phyloP scores from a whole-genome alignment of 2,797 vertebrate genomes.

The Vipera ursinii region DNA sequence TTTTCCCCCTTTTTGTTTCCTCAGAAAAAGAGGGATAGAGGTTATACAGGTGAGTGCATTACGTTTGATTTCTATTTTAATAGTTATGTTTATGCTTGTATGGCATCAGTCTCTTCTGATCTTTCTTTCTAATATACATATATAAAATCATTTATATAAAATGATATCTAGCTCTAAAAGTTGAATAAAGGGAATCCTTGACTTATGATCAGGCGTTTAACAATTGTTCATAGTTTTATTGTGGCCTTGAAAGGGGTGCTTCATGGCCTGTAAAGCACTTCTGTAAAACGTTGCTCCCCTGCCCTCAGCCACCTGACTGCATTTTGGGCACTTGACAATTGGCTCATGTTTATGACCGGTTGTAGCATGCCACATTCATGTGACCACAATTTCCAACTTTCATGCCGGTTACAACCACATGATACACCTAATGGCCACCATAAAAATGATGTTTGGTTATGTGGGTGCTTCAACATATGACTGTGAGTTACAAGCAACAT shows the following conservation, averaged over 20 bases:
- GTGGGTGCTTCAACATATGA: too few species aligned
- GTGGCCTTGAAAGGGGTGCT: not conserved
- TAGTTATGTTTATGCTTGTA: not conserved
- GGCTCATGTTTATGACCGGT: not conserved
- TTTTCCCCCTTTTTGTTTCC: slow-evolving; percentile 56
- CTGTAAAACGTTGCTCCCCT: not conserved
- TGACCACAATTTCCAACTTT: not conserved
- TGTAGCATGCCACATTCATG: not conserved
- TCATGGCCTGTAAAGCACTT: not conserved
- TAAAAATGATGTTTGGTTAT: not conserved
- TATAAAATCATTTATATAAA: not conserved
- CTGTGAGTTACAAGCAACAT: too few species aligned
- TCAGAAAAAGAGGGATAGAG: slow-evolving; percentile 96
- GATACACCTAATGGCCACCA: not conserved
- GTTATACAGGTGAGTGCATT: slow-evolving; percentile 89
- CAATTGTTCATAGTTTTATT: not conserved
- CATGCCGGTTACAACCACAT: not conserved
- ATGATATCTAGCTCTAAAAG: not conserved
- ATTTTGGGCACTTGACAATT: not conserved
- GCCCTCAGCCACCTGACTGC: too few species aligned
- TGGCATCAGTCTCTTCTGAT: not conserved
- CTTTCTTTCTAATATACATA: not conserved
- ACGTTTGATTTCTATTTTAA: not conserved
- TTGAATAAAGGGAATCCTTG: not conserved
- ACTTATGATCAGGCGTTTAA: not conserved